Percentiles rank a stretch among this genome's conserved stretches.
phyloP scores from a whole-genome alignment of 2,888 invertebrate species.

The Torymus aiolomorphi region DNA sequence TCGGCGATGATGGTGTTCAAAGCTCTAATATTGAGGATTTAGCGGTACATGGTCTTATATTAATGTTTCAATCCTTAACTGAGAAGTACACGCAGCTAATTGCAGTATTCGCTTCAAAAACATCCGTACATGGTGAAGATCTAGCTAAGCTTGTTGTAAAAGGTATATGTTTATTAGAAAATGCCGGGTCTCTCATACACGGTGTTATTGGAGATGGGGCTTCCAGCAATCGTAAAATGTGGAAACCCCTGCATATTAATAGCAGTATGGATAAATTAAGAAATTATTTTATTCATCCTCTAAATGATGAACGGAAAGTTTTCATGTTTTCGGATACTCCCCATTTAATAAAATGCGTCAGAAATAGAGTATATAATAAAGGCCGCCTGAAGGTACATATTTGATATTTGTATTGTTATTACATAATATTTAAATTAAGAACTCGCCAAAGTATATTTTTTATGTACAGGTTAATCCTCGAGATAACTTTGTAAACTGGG shows the following conservation, averaged over 20 bases:
- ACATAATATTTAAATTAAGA: not conserved
- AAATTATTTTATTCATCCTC: constrained; percentile 43
- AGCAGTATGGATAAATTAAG: not conserved
- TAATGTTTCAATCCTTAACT: constrained; percentile 55
- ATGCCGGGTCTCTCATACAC: constrained; percentile 44
- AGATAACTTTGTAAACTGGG: constrained; percentile 26
- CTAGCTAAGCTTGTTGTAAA: constrained; percentile 53
- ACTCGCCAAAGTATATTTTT: not conserved
- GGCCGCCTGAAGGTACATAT: constrained; percentile 8
- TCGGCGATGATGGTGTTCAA: too few species aligned
- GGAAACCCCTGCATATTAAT: constrained; percentile 31
- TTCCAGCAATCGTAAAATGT: constrained; percentile 42
- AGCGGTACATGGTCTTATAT: constrained; percentile 55
- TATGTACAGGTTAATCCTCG: not conserved
- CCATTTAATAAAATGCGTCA: constrained; percentile 26
- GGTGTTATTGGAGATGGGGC: constrained; percentile 52
- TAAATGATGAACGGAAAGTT: not conserved
- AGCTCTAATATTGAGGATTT: constrained; percentile 35
- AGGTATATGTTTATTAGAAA: constrained; percentile 45
- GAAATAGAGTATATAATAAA: constrained; percentile 28
- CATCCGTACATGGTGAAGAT: constrained; percentile 49
- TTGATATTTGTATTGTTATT: not conserved
- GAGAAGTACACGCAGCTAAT: constrained; percentile 58
- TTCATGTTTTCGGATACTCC: constrained; percentile 37
- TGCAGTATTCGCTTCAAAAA: constrained; percentile 58